Percentiles rank a stretch among this genome's conserved stretches.
phyloP scores from a whole-genome alignment of 2,888 invertebrate species.

The Diarsia rubi region DNA sequence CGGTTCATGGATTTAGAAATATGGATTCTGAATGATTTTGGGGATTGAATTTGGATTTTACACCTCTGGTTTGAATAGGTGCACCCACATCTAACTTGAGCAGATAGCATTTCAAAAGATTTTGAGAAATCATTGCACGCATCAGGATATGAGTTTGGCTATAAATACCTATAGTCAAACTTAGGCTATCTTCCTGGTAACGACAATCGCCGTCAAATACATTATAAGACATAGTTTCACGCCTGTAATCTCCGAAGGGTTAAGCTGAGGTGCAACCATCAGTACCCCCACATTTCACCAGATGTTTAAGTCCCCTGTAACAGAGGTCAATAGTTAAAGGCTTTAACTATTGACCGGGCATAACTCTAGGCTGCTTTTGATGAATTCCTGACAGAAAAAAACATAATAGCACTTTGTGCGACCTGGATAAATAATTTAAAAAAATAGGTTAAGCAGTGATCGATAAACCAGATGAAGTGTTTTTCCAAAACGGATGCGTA shows the following conservation, averaged over 20 bases:
- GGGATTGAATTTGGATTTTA: neutral
- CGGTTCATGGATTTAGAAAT: constrained; percentile 8
- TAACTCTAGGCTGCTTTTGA: neutral
- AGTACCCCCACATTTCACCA: neutral
- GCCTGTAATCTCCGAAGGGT: neutral
- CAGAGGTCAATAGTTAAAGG: too few species aligned
- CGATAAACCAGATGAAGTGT: neutral
- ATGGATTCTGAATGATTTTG: constrained; percentile 8
- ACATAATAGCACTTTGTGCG: neutral
- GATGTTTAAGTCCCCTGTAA: neutral
- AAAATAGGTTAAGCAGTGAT: too few species aligned
- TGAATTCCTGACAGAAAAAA: neutral
- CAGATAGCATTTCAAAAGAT: neutral
- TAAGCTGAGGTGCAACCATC: neutral
- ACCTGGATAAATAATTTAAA: neutral
- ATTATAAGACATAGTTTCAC: neutral
- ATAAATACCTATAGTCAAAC: neutral
- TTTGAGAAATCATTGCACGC: neutral
- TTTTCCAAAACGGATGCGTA: neutral
- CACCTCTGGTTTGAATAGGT: neutral
- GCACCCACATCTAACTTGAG: neutral
- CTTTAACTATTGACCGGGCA: too few species aligned
- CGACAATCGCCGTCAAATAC: neutral
- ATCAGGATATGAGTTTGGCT: too few species aligned
- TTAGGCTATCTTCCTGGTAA: neutral